Conservation (phyloP, 2,888 invertebrate genomes). For the Epinotia demarniana region DNA sequence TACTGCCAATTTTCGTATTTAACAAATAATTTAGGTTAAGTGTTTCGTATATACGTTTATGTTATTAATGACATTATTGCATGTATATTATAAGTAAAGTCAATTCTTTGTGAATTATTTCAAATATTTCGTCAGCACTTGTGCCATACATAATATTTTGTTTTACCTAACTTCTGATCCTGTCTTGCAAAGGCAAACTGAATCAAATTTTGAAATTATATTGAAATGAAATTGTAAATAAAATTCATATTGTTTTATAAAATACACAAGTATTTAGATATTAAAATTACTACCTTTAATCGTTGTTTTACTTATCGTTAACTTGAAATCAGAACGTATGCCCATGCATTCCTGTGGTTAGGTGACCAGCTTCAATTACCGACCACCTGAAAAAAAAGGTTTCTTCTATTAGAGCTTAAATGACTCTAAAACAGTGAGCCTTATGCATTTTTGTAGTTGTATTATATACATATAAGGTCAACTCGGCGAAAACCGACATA, state of each 20-base stretch:
- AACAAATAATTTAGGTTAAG: conserved; percentile 24
- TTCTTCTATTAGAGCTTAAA: too few species aligned
- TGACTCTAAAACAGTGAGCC: too few species aligned
- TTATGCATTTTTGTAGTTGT: too few species aligned
- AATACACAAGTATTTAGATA: conserved; percentile 65
- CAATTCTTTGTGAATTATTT: conserved; percentile 27
- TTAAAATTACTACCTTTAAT: conserved; percentile 71
- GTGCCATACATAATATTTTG: conserved; percentile 39
- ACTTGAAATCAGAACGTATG: too few species aligned
- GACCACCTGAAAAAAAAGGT: too few species aligned
- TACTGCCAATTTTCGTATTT: conserved; percentile 67
- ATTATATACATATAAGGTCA: too few species aligned
- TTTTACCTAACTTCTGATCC: conserved; percentile 21
- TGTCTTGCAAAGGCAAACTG: conserved; percentile 8
- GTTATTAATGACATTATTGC: conserved; percentile 21
- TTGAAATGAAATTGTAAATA: conserved; percentile 62
- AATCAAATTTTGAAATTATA: conserved; percentile 37
- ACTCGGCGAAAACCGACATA: too few species aligned
- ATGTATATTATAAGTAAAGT: conserved; percentile 11
- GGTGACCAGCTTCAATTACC: too few species aligned
- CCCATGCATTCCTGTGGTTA: too few species aligned
- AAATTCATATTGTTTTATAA: conserved; percentile 73
- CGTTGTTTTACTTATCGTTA: conserved; percentile 55
- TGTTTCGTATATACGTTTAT: conserved; percentile 11
- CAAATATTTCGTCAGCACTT: conserved; percentile 29